A percentile compares a stretch with the other conserved stretches of the same genome.
phyloP scores from a whole-genome alignment of 2,888 invertebrate genomes.

The Phania funesta region DNA sequence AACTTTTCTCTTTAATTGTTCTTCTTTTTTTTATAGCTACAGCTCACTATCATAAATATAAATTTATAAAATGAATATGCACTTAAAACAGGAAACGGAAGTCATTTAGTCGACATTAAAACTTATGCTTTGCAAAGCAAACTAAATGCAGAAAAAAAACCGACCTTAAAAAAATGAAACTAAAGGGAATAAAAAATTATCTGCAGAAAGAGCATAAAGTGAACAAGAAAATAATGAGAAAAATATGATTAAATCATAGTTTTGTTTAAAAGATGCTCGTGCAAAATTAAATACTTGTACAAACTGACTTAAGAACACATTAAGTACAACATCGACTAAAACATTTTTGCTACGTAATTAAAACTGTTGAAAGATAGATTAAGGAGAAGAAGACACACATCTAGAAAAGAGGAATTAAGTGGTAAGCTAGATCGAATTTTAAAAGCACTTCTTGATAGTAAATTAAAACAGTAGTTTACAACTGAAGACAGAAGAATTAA shows the following conservation, averaged over 20 bases:
- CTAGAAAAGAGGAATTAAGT: background rate
- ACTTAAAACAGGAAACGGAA: constrained; percentile 55
- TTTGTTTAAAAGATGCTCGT: background rate
- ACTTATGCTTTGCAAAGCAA: constrained; percentile 47
- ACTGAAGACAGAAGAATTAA: background rate
- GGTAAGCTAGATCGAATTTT: background rate
- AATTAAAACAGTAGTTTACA: background rate
- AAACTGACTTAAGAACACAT: constrained; percentile 11
- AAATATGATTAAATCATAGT: constrained; percentile 31
- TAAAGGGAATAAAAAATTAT: constrained; percentile 25
- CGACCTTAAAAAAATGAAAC: background rate
- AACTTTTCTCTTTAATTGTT: background rate
- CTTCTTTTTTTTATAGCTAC: background rate
- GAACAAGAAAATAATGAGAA: background rate
- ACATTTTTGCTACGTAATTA: constrained; percentile 1
- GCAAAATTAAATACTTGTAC: constrained; percentile 1
- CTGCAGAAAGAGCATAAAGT: background rate
- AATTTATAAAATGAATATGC: background rate
- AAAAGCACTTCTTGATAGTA: background rate
- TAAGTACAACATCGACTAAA: constrained; percentile 7
- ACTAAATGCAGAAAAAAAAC: background rate
- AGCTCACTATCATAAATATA: no score
- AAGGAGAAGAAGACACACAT: background rate
- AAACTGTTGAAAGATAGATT: background rate
- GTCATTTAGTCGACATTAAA: constrained; percentile 55